These are phyloP conservation scores for Fundulus diaphanus DNA, from an alignment of 2,797 vertebrate species.

Conservation along the genomic window DNA sequence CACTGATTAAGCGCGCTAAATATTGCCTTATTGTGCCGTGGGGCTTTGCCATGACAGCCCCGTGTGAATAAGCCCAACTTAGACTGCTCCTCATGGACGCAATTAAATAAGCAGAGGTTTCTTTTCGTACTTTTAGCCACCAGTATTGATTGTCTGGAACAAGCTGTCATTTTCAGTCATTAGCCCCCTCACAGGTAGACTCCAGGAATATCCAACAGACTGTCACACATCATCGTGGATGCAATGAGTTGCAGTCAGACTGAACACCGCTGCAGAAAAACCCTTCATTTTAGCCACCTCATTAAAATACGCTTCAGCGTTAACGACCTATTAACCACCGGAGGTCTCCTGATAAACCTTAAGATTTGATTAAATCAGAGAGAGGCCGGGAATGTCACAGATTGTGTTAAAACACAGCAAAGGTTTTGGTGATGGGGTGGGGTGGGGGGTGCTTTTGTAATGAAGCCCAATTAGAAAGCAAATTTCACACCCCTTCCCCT, in stretches of 20 bases:
- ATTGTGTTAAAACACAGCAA: slow-evolving; percentile 29
- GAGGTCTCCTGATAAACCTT: background rate
- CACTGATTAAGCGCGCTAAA: slow-evolving; percentile 28
- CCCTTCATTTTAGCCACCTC: background rate
- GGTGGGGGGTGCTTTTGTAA: slow-evolving; percentile 13
- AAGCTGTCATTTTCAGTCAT: slow-evolving; percentile 42
- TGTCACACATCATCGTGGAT: slow-evolving; percentile 27
- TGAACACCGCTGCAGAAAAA: slow-evolving; percentile 15
- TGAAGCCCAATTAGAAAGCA: slow-evolving; percentile 59
- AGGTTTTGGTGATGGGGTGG: background rate
- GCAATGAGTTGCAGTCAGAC: slow-evolving; percentile 11
- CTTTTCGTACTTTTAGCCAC: slow-evolving; percentile 12
- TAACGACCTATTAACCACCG: background rate
- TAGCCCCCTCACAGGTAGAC: slow-evolving; percentile 8
- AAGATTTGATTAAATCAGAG: slow-evolving; percentile 1
- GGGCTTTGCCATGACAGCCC: slow-evolving; percentile 30
- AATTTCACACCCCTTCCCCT: slow-evolving; percentile 46
- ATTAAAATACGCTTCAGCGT: background rate
- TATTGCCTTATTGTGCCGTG: slow-evolving; percentile 5
- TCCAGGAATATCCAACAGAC: slow-evolving; percentile 31
- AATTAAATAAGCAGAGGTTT: slow-evolving; percentile 41
- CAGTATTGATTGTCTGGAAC: slow-evolving; percentile 44
- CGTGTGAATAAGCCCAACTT: slow-evolving; percentile 30
- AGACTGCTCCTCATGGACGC: slow-evolving; percentile 48
- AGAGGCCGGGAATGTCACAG: slow-evolving; percentile 39